phyloP scores from a whole-genome alignment of 2,113 vertebrate species.

The Labeo catla region DNA sequence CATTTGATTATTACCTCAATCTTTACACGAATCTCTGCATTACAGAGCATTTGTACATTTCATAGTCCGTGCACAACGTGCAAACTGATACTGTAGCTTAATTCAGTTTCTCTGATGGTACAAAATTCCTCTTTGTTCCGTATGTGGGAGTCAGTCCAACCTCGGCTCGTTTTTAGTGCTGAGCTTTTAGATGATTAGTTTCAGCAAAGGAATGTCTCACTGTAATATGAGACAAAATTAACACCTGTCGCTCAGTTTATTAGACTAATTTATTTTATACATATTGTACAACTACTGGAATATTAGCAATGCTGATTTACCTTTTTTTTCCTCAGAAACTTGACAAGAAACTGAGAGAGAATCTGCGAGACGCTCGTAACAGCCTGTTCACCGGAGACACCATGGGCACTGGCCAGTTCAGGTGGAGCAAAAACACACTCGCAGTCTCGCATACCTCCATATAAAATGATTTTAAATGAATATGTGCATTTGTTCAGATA shows the following conservation, averaged over 20 bases:
- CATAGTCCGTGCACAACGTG: background rate
- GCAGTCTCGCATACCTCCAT: constrained; percentile 12
- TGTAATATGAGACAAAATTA: constrained; percentile 26
- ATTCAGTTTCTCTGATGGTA: constrained; percentile 1
- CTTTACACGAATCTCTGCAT: background rate
- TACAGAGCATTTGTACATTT: constrained; percentile 17
- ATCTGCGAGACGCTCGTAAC: constrained; percentile 96
- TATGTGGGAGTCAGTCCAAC: constrained; percentile 25
- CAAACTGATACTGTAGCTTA: constrained; percentile 16
- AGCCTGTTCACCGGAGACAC: constrained; percentile 96
- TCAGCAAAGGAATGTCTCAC: constrained; percentile 8
- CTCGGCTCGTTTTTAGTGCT: background rate
- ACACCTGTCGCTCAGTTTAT: background rate
- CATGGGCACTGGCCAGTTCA: constrained; percentile 93
- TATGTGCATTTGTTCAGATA: background rate
- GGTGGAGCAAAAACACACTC: constrained; percentile 69
- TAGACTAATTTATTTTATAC: constrained; percentile 3
- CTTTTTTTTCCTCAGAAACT: constrained; percentile 81
- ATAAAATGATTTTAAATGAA: background rate
- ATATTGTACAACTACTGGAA: background rate
- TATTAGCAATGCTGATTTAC: background rate
- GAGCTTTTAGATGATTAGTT: constrained; percentile 23
- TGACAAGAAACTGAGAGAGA: constrained; percentile 97
- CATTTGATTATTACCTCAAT: background rate
- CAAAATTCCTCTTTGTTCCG: constrained; percentile 41